These are phyloP conservation scores for Anastrepha ludens DNA, from an alignment of 1,140 invertebrate species.

Conservation along the genomic window DNA sequence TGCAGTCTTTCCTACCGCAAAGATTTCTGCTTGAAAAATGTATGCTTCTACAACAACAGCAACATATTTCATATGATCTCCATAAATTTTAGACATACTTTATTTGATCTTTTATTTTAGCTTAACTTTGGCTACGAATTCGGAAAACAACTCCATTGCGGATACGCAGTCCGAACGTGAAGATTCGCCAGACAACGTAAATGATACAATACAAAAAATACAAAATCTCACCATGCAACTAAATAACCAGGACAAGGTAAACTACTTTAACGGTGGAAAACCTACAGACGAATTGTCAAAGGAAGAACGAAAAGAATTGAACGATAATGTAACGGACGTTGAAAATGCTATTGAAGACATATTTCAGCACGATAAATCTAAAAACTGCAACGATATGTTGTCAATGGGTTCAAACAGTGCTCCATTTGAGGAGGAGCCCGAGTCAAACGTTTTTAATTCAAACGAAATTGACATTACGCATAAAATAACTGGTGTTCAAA, in stretches of 20 bases:
- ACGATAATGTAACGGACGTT: not conserved
- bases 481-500: not conserved
- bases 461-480: not conserved
- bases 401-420: not conserved
- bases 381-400: not conserved
- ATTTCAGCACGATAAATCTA: not conserved
- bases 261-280: constrained; percentile 44
- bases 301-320: not conserved
- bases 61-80: too few species aligned
- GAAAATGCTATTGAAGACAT: constrained; percentile 2
- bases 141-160: constrained; percentile 56
- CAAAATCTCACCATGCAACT: constrained; percentile 58
- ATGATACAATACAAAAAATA: constrained; percentile 57
- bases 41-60: too few species aligned
- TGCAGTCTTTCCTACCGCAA: too few species aligned
- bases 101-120: constrained; percentile 55
- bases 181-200: constrained; percentile 57
- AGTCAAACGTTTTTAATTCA: not conserved
- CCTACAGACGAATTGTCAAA: not conserved
- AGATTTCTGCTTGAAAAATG: too few species aligned
- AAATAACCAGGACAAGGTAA: constrained; percentile 57
- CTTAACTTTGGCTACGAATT: constrained; percentile 56
- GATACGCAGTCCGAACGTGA: constrained; percentile 57
- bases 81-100: too few species aligned
- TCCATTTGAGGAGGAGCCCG: not conserved